Conservation (phyloP, 2,888 invertebrate genomes). For the Chloromyia formosa region DNA sequence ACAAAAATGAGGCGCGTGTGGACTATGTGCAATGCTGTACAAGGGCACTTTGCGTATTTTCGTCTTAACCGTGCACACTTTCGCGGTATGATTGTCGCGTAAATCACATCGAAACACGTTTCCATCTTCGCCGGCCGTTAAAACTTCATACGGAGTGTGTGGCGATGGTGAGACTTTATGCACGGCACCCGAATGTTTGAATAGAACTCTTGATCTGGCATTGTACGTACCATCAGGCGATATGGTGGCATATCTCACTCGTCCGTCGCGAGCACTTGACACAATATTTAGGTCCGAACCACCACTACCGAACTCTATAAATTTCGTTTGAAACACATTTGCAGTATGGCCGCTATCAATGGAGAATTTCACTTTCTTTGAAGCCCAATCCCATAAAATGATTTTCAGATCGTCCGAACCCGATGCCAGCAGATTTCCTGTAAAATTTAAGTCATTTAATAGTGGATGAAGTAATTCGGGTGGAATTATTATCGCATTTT, state of each 20-base stretch:
- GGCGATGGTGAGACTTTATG: constrained; percentile 85
- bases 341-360: constrained; percentile 84
- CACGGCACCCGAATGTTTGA: constrained; percentile 78
- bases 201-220: constrained; percentile 65
- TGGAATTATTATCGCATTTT: constrained; percentile 44
- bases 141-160: constrained; percentile 78
- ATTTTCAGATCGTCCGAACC: constrained; percentile 91
- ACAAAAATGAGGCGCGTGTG: constrained; percentile 80
- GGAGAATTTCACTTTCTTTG: constrained; percentile 70
- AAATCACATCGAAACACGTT: constrained; percentile 84
- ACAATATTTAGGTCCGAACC: constrained; percentile 78
- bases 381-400: constrained; percentile 91
- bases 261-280: constrained; percentile 89
- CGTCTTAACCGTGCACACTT: constrained; percentile 69
- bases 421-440: constrained; percentile 79
- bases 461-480: not conserved
- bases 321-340: constrained; percentile 92
- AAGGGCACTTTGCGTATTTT: constrained; percentile 72
- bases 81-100: constrained; percentile 65
- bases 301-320: constrained; percentile 76
- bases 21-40: constrained; percentile 89
- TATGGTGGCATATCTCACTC: constrained; percentile 73
- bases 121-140: constrained; percentile 92
- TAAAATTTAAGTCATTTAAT: constrained; percentile 19
- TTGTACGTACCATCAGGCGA: constrained; percentile 66